Evolutionary conservation across 2,888 invertebrate genomes (phyloP), one percentile per base, ranked within the genome.

Genomic region (Monopis laevigella): DNA sequence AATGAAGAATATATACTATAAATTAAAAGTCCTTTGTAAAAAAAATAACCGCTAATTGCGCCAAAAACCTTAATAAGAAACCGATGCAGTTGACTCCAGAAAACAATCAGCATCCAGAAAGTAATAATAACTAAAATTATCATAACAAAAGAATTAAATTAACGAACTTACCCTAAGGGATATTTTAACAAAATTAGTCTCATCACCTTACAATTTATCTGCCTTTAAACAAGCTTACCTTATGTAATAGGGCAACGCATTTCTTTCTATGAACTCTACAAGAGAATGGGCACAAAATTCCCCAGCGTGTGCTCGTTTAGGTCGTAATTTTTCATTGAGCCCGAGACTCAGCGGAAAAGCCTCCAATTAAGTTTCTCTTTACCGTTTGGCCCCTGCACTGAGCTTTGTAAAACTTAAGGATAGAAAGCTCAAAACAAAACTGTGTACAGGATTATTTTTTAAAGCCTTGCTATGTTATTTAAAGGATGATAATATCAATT

Each of bases 361-460:
- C 77, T 69, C 72, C 80, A 80, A 80, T 80, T 80, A 78, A 78
- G 77, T 77, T 77, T 77, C 80, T 75, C 77, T 77, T 78, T 78
- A 69, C 70, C 67, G 69, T 69, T 71, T 70, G 65, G 60, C 56
- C 59, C 58, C 48, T 45, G 58, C n/a, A n/a, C n/a, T n/a, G n/a
- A n/a, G n/a, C n/a, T n/a, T n/a, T n/a, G n/a, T n/a, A n/a, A n/a
- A n/a, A n/a, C n/a, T n/a, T n/a, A n/a, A n/a, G n/a, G n/a, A n/a
- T n/a, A n/a, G n/a, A n/a, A n/a, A n/a, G n/a, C n/a, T n/a, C n/a
- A n/a, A n/a, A n/a, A n/a, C n/a, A n/a, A n/a, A n/a, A n/a, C n/a
- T n/a, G n/a, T n/a, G n/a, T n/a, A n/a, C n/a, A n/a, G n/a, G n/a
- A n/a, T n/a, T n/a, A n/a, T n/a, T n/a, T n/a, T n/a, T n/a, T n/a